Conservation (phyloP, 1,140 invertebrate genomes). For the Calosoma granatense region DNA sequence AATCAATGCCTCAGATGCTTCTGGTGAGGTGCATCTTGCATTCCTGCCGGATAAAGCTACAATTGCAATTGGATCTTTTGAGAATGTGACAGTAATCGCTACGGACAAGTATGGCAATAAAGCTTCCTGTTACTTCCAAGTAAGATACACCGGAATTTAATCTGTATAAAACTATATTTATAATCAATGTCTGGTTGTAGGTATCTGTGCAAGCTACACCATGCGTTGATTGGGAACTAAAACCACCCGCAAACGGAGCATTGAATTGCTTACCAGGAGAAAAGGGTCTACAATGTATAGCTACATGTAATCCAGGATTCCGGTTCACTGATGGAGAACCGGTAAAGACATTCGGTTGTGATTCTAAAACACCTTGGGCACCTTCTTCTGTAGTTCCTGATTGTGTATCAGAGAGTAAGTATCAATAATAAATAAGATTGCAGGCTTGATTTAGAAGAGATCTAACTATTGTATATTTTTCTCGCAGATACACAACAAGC, state of each 20-base stretch:
- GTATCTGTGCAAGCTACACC: conserved; percentile 84
- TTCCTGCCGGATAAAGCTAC: conserved; percentile 79
- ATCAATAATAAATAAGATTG: not conserved
- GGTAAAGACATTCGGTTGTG: conserved; percentile 77
- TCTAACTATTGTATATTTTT: conserved; percentile 10
- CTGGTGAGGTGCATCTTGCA: conserved; percentile 72
- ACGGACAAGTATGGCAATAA: conserved; percentile 82
- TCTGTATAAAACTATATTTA: not conserved
- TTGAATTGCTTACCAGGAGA: conserved; percentile 78
- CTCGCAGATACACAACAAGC: conserved; percentile 79
- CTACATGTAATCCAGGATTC: conserved; percentile 83
- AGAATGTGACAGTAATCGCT: conserved; percentile 89
- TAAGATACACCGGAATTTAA: conserved; percentile 33
- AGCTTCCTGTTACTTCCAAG: conserved; percentile 89
- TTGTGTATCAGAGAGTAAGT: conserved; percentile 80
- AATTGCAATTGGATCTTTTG: conserved; percentile 82
- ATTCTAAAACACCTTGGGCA: conserved; percentile 65
- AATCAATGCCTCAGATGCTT: conserved; percentile 82
- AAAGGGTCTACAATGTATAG: conserved; percentile 75
- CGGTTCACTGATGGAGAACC: conserved; percentile 85
- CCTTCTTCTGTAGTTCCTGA: conserved; percentile 82
- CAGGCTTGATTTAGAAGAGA: conserved; percentile 1
- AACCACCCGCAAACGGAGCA: conserved; percentile 75
- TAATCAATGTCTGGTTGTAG: conserved; percentile 29
- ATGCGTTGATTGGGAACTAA: conserved; percentile 89